These are phyloP conservation scores for Micrastur ruficollis DNA, from an alignment of 2,797 vertebrate species.

Conservation along the genomic window DNA sequence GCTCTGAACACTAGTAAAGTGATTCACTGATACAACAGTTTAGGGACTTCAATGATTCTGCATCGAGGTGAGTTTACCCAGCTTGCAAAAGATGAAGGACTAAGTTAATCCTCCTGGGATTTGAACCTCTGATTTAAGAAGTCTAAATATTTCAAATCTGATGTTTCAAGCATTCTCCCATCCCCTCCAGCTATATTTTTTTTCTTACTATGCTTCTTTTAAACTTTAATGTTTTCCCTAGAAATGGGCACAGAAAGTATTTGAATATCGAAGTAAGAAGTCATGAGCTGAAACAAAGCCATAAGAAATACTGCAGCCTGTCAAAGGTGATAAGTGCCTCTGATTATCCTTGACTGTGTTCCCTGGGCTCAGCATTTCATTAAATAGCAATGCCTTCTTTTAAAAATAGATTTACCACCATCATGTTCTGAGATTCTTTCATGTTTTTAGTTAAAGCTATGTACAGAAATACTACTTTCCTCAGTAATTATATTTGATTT, in stretches of 20 bases:
- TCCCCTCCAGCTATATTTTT: not conserved
- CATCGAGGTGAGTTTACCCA: not conserved
- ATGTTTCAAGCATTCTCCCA: not conserved
- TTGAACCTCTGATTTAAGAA: not conserved
- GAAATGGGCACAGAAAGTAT: not conserved
- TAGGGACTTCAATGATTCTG: not conserved
- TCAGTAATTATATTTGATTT: not conserved
- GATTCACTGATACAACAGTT: not conserved
- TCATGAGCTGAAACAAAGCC: not conserved
- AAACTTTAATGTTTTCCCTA: not conserved
- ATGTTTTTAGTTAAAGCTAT: not conserved
- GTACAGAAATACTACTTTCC: not conserved
- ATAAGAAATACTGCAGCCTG: not conserved
- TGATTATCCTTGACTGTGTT: conserved; percentile 24
- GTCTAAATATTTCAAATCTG: not conserved
- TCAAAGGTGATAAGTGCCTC: conserved; percentile 20
- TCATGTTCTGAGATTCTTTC: not conserved
- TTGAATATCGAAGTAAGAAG: not conserved
- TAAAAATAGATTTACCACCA: conserved; percentile 27
- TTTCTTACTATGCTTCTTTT: not conserved
- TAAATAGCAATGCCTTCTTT: conserved; percentile 15
- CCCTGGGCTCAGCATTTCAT: conserved; percentile 43
- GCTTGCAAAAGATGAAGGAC: not conserved
- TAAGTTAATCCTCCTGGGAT: not conserved
- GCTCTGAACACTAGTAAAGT: not conserved